Conservation (phyloP, 2,113 vertebrate genomes). For the Nannospalax galili region DNA sequence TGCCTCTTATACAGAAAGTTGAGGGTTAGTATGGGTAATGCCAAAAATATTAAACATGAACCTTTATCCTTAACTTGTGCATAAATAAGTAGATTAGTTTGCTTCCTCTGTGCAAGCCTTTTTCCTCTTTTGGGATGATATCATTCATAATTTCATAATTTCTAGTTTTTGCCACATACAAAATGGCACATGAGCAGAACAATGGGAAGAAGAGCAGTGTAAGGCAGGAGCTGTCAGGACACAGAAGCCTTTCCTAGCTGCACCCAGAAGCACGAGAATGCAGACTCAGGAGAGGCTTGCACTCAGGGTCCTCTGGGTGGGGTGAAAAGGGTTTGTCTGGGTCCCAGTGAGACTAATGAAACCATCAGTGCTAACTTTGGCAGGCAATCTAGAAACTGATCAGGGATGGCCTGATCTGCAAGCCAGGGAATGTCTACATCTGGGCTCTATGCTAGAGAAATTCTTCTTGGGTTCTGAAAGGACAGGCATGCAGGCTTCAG, state of each 20-base stretch:
- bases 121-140: no score
- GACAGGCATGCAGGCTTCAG: slow-evolving; percentile 91
- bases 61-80: not conserved
- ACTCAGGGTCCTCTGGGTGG: slow-evolving; percentile 74
- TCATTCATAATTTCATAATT: slow-evolving; percentile 35
- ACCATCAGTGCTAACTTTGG: slow-evolving; percentile 94
- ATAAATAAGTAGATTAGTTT: not conserved
- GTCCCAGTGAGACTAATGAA: slow-evolving; percentile 94
- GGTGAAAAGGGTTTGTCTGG: slow-evolving; percentile 87
- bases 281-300: not conserved
- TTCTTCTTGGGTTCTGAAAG: slow-evolving; percentile 92
- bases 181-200: not conserved
- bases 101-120: not conserved
- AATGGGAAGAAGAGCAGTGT: not conserved
- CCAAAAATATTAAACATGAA: not conserved
- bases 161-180: not conserved
- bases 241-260: not conserved
- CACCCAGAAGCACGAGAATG: no score
- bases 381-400: slow-evolving; percentile 94
- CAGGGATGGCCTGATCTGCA: slow-evolving; percentile 93
- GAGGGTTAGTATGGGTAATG: not conserved
- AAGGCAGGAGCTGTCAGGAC: not conserved
- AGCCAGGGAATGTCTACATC: slow-evolving; percentile 91
- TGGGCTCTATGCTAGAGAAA: slow-evolving; percentile 90
- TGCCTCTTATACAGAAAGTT: not conserved